phyloP scores from a whole-genome alignment of 2,113 vertebrate genomes.

The Oreochromis niloticus region DNA sequence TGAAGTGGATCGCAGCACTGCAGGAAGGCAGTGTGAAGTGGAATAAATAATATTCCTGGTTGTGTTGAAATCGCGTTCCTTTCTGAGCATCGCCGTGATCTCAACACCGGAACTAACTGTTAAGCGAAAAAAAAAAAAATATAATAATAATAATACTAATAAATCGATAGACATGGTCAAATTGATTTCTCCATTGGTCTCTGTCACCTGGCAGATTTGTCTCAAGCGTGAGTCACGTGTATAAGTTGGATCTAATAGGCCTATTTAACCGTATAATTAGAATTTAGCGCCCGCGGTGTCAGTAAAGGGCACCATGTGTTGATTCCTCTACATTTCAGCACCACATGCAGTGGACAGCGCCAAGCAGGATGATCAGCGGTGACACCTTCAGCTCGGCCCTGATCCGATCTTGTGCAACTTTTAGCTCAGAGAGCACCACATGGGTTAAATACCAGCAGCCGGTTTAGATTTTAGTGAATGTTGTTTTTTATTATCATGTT shows the following conservation, averaged over 20 bases:
- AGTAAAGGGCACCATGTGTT: neutral
- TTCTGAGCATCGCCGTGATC: neutral
- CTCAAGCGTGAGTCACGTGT: constrained; percentile 12
- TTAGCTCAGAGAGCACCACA: neutral
- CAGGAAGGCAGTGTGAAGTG: neutral
- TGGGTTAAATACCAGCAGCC: neutral
- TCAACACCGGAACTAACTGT: neutral
- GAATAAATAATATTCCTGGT: neutral
- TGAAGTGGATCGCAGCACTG: neutral
- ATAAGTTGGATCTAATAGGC: neutral
- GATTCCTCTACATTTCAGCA: constrained; percentile 39
- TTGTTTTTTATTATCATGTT: neutral
- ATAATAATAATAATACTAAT: neutral
- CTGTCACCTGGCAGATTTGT: constrained; percentile 15
- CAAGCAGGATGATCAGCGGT: neutral
- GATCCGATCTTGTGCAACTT: neutral
- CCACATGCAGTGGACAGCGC: constrained; percentile 53
- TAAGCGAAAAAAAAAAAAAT: neutral
- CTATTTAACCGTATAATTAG: constrained; percentile 21
- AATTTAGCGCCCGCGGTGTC: constrained; percentile 4
- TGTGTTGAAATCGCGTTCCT: neutral
- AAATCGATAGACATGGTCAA: neutral
- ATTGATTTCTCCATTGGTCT: neutral
- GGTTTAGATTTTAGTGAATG: neutral
- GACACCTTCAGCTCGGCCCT: neutral